These are phyloP conservation scores for Harpagoxenus sublaevis DNA, from an alignment of 2,888 invertebrate genomes.

Conservation along the genomic window DNA sequence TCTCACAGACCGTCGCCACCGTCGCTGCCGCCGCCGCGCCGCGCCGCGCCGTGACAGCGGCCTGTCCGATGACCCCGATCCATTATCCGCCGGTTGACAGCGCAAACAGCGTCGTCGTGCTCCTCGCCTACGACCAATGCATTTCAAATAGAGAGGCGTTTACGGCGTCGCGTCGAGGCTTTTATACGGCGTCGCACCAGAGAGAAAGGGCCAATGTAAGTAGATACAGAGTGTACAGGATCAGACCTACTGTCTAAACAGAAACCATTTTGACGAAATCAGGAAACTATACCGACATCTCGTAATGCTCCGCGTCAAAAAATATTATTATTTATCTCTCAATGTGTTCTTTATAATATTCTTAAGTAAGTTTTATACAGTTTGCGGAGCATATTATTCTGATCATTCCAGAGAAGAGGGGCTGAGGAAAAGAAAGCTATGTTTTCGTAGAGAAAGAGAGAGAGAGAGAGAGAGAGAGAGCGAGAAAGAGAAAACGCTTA, in stretches of 20 bases:
- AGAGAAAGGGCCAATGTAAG: neutral
- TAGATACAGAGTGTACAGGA: neutral
- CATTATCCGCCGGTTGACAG: constrained; percentile 83
- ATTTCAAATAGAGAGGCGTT: constrained; percentile 82
- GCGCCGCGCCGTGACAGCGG: constrained; percentile 47
- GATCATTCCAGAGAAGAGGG: neutral
- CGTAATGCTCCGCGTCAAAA: neutral
- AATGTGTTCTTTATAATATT: neutral
- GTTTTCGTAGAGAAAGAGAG: neutral
- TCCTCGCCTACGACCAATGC: constrained; percentile 81
- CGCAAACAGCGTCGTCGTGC: constrained; percentile 79
- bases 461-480: neutral
- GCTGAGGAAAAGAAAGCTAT: neutral
- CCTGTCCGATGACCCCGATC: constrained; percentile 78
- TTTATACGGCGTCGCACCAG: constrained; percentile 34
- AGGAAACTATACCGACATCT: neutral
- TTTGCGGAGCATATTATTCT: neutral
- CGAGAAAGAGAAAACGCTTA: neutral
- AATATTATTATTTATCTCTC: constrained; percentile 1
- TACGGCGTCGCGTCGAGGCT: constrained; percentile 52
- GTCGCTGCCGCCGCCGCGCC: neutral
- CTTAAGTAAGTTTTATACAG: neutral
- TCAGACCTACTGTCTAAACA: constrained; percentile 2
- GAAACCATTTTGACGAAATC: neutral
- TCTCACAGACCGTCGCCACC: constrained; percentile 3